These are phyloP conservation scores for Chironex yamaguchii DNA, from an alignment of 30 jellyfish, hydroid and myxozoan genomes.

Conservation along the genomic window DNA sequence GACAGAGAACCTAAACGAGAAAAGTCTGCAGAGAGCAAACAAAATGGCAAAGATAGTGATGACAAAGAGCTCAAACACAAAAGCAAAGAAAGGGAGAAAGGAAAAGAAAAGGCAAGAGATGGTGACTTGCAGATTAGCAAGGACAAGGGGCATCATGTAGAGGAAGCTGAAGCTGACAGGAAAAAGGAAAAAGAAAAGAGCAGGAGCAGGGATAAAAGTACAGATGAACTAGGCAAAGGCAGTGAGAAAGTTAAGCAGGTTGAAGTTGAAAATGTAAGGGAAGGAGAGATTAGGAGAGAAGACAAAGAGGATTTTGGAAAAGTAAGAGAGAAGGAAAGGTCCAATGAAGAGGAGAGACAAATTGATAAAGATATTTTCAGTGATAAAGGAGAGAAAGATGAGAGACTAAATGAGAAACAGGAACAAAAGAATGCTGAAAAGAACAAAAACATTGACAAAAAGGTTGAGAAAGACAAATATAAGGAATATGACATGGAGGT, in stretches of 20 bases:
- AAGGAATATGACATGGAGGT: conserved; percentile 31
- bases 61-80: neutral
- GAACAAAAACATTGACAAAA: neutral
- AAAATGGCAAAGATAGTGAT: neutral
- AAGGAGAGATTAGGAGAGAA: conserved; percentile 55
- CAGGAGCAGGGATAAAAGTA: conserved; percentile 49
- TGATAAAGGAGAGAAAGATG: conserved; percentile 52
- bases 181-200: conserved; percentile 57
- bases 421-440: neutral
- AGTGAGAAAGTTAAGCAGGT: neutral
- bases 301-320: conserved; percentile 30
- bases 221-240: neutral
- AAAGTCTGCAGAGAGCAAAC: neutral
- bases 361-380: conserved; percentile 59
- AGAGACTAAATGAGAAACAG: conserved; percentile 10
- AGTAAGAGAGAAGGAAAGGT: conserved; percentile 44
- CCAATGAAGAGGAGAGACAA: conserved; percentile 67
- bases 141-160: conserved; percentile 38
- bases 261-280: neutral
- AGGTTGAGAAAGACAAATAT: conserved; percentile 26
- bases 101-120: neutral
- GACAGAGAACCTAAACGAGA: neutral
- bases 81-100: conserved; percentile 4
- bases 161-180: conserved; percentile 62
- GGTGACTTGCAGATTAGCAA: neutral